These are phyloP conservation scores for Ictalurus punctatus DNA, from an alignment of 2,113 vertebrate species.

Conservation along the genomic window DNA sequence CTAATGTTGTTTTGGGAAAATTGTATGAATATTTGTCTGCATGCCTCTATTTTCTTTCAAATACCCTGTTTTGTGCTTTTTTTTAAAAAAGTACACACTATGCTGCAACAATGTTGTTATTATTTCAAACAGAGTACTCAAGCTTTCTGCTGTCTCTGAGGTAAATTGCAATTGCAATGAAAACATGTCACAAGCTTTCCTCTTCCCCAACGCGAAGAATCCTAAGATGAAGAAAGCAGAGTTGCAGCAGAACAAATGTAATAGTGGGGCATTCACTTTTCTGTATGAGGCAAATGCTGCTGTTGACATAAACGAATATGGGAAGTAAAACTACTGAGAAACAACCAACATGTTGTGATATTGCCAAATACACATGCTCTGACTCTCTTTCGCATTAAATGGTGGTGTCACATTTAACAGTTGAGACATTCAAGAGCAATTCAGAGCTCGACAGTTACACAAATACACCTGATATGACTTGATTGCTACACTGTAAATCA, in stretches of 20 bases:
- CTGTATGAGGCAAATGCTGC: too few relatives aligned
- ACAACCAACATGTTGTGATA: not conserved
- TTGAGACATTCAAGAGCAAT: too few relatives aligned
- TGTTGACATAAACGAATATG: not conserved
- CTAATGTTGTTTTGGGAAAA: not conserved
- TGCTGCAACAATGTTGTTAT: not conserved
- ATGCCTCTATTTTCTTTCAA: not conserved
- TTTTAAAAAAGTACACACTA: not conserved
- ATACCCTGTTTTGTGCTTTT: not conserved
- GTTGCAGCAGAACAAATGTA: not conserved
- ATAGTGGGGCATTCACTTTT: not conserved
- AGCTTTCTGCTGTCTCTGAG: not conserved
- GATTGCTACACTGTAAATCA: too few relatives aligned
- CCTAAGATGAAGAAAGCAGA: not conserved
- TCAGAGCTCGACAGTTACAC: too few relatives aligned
- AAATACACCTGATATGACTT: too few relatives aligned
- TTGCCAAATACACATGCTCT: not conserved
- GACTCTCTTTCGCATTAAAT: not conserved
- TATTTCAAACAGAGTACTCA: not conserved
- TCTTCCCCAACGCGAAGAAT: not conserved
- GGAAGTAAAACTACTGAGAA: not conserved
- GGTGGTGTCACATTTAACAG: too few relatives aligned
- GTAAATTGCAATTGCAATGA: not conserved
- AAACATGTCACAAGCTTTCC: not conserved
- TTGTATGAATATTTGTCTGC: not conserved